Evolutionary conservation across 2,797 vertebrate species (phyloP), one percentile per base, ranked within the genome.

Genomic region (Okamejei kenojei): DNA sequence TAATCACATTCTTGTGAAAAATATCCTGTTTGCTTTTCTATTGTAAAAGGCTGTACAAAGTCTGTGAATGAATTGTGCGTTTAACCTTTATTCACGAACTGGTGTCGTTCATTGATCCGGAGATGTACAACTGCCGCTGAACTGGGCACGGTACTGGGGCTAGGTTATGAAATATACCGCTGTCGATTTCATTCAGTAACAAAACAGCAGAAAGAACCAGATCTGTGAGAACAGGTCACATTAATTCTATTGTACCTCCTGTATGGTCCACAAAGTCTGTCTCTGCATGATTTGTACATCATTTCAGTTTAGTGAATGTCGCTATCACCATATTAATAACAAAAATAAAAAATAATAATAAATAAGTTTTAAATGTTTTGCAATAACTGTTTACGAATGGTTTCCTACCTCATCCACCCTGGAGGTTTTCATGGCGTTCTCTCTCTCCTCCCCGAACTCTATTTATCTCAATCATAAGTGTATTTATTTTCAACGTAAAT

Each of bases 351-450:
- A 76, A 45, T 94, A 94, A 96, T 93, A 93, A 93, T 93, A 94
- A 95, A 95, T 95, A 95, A 92, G 68, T 73, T 92, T 95, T 95
- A 95, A 96, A 96, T 95, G 96, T 96, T 96, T 96, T 95, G 96
- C 96, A 97, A 97, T 97, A 97, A 96, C 94, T 95, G 94, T 94
- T 94, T 94, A 93, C 94, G 94, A 94, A 94, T 93, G 94, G 96
- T 96, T 95, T 96, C 97, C 98, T 98, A 98, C 98, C 98, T 98
- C 97, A 98, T 97, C 96, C 92, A 95, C 96, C 95, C 94, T 96
- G 96, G 95, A 45, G 94, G 35, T 26, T 45, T 90, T 73, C 90
- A 92, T 71, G 11, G 45, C 45, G 10, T 26, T 45, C 73, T 54
- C 71, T 11, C 71, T 76, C 10, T 9, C 38, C 21, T 71, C 71